These are phyloP conservation scores for Crocodylus rhombifer DNA, from an alignment of 2,797 vertebrate genomes.

Conservation along the genomic window DNA sequence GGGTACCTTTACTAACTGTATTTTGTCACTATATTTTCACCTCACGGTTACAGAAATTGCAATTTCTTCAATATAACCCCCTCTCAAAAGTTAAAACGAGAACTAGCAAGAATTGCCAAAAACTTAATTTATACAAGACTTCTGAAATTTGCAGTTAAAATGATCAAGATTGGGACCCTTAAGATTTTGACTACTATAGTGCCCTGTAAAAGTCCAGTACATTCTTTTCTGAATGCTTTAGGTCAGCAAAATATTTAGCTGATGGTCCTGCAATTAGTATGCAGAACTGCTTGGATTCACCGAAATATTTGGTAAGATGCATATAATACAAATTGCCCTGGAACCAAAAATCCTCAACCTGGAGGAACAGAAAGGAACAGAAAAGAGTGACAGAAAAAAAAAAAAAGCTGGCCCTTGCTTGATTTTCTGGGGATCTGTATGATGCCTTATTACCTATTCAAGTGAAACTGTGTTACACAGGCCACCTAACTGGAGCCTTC, in stretches of 20 bases:
- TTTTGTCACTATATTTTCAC: background rate
- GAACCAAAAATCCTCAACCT: background rate
- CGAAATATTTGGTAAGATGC: background rate
- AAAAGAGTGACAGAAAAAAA: background rate
- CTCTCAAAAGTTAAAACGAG: background rate
- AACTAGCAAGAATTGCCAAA: background rate
- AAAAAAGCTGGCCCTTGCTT: background rate
- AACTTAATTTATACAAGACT: background rate
- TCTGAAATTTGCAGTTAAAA: background rate
- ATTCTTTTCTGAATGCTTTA: background rate
- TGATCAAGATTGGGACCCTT: background rate
- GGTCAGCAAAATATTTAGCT: background rate
- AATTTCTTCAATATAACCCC: background rate
- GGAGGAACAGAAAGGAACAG: background rate
- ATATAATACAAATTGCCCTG: background rate
- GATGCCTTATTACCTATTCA: background rate
- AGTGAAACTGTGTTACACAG: background rate
- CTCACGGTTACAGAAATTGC: background rate
- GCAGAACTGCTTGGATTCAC: background rate
- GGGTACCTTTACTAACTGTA: background rate
- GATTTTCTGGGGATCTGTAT: background rate
- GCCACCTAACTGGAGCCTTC: background rate
- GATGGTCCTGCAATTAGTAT: background rate
- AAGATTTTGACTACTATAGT: background rate
- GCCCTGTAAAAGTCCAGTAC: background rate